Evolutionary conservation across 2,113 vertebrate species (phyloP).

Genomic region (Mesitornis unicolor): DNA sequence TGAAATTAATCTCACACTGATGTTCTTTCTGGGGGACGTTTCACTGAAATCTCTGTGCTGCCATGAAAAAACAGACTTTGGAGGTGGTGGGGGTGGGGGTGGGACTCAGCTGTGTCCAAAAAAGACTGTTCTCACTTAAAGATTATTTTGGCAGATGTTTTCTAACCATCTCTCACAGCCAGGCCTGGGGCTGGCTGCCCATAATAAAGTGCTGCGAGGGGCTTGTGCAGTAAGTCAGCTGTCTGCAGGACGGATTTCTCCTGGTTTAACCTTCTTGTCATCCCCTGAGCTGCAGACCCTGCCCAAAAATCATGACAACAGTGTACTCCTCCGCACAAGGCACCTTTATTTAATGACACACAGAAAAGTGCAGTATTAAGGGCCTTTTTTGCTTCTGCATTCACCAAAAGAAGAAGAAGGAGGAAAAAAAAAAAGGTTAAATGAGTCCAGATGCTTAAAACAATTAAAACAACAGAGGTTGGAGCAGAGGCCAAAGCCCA

Average conservation of each 20-base stretch:
- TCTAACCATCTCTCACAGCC: background rate
- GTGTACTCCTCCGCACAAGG: accelerated
- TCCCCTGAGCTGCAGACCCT: background rate
- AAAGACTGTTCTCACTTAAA: background rate
- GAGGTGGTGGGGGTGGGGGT: background rate
- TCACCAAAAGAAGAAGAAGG: background rate
- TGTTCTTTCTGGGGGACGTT: background rate
- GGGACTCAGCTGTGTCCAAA: background rate
- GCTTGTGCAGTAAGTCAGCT: background rate
- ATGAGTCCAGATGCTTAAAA: background rate
- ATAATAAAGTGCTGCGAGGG: accelerated
- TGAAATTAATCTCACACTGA: background rate
- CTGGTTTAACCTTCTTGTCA: accelerated
- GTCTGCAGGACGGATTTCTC: background rate
- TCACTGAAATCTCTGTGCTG: background rate
- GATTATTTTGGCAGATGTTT: background rate
- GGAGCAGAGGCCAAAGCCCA: background rate
- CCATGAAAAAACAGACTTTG: background rate
- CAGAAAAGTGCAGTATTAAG: background rate
- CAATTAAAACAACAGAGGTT: background rate
- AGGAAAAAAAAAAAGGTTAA: background rate
- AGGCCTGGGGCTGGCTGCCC: background rate
- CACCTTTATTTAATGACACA: background rate
- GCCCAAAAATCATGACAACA: background rate
- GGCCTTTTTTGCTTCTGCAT: background rate